Evolutionary conservation across 2,797 vertebrate species (phyloP), one percentile per base, ranked within the genome.

Genomic region (Epinephelus malabaricus): DNA sequence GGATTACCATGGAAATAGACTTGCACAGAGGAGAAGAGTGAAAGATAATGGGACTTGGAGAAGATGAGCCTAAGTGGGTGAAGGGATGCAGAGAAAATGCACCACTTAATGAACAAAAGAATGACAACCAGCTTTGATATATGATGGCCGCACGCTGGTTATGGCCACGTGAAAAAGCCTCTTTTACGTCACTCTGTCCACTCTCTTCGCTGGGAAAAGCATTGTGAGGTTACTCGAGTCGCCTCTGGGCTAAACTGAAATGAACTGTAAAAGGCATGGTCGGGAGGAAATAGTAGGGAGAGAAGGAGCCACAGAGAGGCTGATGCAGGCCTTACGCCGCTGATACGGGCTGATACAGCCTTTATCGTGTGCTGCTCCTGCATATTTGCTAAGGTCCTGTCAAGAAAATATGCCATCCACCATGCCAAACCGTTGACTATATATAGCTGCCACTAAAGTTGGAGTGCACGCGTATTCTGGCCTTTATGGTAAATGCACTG

Each of bases 261-360:
- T 86, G 38, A 83, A 86, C 60, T 80, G 56, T 64, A 83, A 86
- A 86, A 86, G 64, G 34, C 70, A 76, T 23, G 25, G 66, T 23
- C 46, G 38, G 59, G 79, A 59, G 50, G 62, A 87, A 88, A 86
- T 6, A 70, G 58, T 59, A 77, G 53, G 64, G 51, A 75, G 74
- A 72, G 54, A 27, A 65, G 61, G 66, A 86, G 71, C 85, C 81
- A 85, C 76, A 90, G 70, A 87, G 78, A 88, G 85, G 85, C 76
- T 88, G 86, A 73, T 59, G 50, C 69, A 50, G 76, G 66, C 69
- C 71, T 78, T 78, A 51, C 17, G 64, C 46, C 60, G 55, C 46
- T 21, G 63, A 69, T 73, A 80, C 61, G 60, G 83, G 80, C 85
- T 89, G 85, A 76, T 49, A 14, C 76, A 64, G 79, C 73, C 73